Percentiles rank a stretch among this genome's conserved stretches.
Evolutionary conservation across 1,140 invertebrate species (phyloP).

Genomic region (Antheraea pernyi): DNA sequence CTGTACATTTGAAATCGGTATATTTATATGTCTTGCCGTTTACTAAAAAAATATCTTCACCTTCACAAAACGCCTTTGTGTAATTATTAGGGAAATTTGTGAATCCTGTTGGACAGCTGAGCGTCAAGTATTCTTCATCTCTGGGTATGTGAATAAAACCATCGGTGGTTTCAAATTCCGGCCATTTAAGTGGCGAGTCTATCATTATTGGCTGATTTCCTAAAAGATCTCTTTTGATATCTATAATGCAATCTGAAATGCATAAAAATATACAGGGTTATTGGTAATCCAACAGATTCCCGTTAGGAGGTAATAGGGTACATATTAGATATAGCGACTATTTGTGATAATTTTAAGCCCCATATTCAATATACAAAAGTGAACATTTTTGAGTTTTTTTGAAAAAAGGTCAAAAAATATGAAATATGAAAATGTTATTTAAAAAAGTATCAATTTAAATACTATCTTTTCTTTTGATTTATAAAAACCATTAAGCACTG

Average conservation of each 20-base stretch:
- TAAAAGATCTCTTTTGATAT: constrained; percentile 4
- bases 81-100: constrained; percentile 16
- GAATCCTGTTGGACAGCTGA: constrained; percentile 32
- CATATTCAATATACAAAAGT: too few species aligned
- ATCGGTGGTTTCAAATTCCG: constrained; percentile 12
- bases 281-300: too few species aligned
- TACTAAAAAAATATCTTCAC: constrained; percentile 36
- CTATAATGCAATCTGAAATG: neutral
- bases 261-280: too few species aligned
- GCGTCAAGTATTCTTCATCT: constrained; percentile 17
- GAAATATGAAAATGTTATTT: too few species aligned
- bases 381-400: too few species aligned
- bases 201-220: constrained; percentile 25
- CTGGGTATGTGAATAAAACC: constrained; percentile 28
- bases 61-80: constrained; percentile 37
- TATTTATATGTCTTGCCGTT: constrained; percentile 33
- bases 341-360: too few species aligned
- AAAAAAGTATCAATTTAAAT: too few species aligned
- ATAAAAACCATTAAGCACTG: too few species aligned
- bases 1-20: constrained; percentile 44
- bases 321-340: too few species aligned
- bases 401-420: too few species aligned
- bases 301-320: too few species aligned
- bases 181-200: neutral
- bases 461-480: too few species aligned